A percentile compares a stretch with the other conserved stretches of the same genome.
Evolutionary conservation across 1,140 invertebrate genomes (phyloP).

Genomic region (Luehdorfia chinensis): DNA sequence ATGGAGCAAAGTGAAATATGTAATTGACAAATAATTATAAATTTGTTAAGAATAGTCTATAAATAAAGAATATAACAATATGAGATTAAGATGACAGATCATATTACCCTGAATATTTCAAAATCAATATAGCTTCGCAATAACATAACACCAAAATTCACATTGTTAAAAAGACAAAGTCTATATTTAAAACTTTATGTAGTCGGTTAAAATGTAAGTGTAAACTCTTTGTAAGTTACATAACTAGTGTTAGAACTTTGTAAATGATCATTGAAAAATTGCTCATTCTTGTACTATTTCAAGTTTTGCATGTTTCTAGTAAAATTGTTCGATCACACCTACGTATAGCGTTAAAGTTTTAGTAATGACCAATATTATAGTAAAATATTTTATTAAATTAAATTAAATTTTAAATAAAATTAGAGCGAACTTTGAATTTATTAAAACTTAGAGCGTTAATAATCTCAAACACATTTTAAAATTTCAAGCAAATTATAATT

Average conservation of each 20-base stretch:
- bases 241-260: conserved; percentile 18
- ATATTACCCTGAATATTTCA: too few species aligned
- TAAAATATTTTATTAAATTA: conserved; percentile 58
- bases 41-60: conserved; percentile 22
- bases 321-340: conserved; percentile 13
- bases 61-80: too few species aligned
- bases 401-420: conserved; percentile 49
- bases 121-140: conserved; percentile 12
- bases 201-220: conserved; percentile 6
- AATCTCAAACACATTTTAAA: conserved; percentile 26
- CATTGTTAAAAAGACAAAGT: background rate
- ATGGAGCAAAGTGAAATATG: conserved; percentile 62
- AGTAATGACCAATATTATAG: conserved; percentile 69
- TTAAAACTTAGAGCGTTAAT: conserved; percentile 42
- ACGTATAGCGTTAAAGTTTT: conserved; percentile 35
- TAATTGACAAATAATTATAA: conserved; percentile 65
- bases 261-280: conserved; percentile 47
- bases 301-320: conserved; percentile 54
- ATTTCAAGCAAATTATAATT: conserved; percentile 7
- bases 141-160: conserved; percentile 5
- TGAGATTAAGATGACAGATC: too few species aligned
- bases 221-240: conserved; percentile 15
- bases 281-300: conserved; percentile 55
- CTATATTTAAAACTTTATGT: conserved; percentile 8
- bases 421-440: conserved; percentile 47